Evolutionary conservation across 2,888 invertebrate species (phyloP), one percentile per base, ranked within the genome.

Genomic region (Drosophila prolongata): DNA sequence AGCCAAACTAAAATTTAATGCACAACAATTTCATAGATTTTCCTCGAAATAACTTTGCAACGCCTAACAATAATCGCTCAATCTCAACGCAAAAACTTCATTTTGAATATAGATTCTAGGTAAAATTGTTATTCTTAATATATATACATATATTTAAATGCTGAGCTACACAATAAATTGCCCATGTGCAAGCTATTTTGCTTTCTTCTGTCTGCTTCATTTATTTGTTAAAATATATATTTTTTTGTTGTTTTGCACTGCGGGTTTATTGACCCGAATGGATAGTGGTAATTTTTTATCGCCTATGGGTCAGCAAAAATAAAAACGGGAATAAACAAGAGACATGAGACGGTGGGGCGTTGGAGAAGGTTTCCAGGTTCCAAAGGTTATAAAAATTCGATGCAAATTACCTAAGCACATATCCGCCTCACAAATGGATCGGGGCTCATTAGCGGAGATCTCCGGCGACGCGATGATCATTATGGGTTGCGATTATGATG

Each of bases 371-470:
- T 77, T 65, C 81, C 61, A 66, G 76, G 75, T 86, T 83, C 66
- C 86, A 81, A 81, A 86, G 87, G 86, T 81, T 82, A 79, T 34
- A 62, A 42, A 47, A 64, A 72, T 61, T 68, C 66, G 64, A 79
- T 87, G 81, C 79, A 87, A 84, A 83, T 87, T 83, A 87, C 79
- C 87, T 83, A 87, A 79, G 71, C 82, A 83, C 72, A 83, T 85
- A 83, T 83, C 87, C 87, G 82, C 79, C 83, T 83, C 49, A 46
- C 74, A 80, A 80, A 62, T 80, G 82, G 85, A 82, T 85, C 82
- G 80, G 66, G 65, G 76, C 81, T 84, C 77, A 80, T 85, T 80
- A 84, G 79, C 81, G 38, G 58, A 42, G 67, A 66, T 66, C 67
- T 66, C 66, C 54, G 66, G 67, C 54, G 66, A 66, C 67, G 53